Percentiles rank a stretch among this genome's conserved stretches.
phyloP scores from a whole-genome alignment of 2,888 invertebrate species.

The Cancer borealis region DNA sequence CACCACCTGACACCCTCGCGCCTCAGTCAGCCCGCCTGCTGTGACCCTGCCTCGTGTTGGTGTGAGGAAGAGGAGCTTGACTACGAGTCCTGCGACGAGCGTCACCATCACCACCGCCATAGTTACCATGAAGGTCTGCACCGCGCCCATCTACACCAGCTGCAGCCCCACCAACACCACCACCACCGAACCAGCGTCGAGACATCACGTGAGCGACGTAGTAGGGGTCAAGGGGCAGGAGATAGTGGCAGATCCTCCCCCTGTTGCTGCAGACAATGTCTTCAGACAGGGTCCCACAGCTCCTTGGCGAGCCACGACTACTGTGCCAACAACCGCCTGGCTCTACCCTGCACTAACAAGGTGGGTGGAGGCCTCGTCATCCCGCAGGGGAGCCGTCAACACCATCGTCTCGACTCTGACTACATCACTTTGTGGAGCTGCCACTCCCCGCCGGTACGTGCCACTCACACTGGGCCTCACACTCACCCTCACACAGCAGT shows the following conservation, averaged over 20 bases:
- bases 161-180: constrained; percentile 53
- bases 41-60: constrained; percentile 68
- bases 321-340: constrained; percentile 64
- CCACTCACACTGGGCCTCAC: constrained; percentile 48
- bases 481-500: constrained; percentile 23
- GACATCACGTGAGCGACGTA: constrained; percentile 56
- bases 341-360: constrained; percentile 69
- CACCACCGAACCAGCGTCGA: constrained; percentile 46
- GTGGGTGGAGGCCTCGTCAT: constrained; percentile 66
- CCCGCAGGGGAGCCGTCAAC: constrained; percentile 65
- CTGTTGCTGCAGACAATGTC: constrained; percentile 63
- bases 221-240: constrained; percentile 64
- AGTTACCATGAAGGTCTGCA: constrained; percentile 77
- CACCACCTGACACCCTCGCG: constrained; percentile 48
- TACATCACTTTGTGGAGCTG: constrained; percentile 77
- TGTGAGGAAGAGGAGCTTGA: constrained; percentile 72
- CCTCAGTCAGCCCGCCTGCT: constrained; percentile 49
- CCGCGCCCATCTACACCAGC: constrained; percentile 68
- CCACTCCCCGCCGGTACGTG: constrained; percentile 77
- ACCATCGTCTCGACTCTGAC: constrained; percentile 73
- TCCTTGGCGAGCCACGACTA: constrained; percentile 68
- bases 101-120: constrained; percentile 71
- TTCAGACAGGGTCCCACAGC: constrained; percentile 58
- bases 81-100: constrained; percentile 72
- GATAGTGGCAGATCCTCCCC: constrained; percentile 72